Evolutionary conservation across 2,888 invertebrate species (phyloP).

Genomic region (Coleophora deauratella): DNA sequence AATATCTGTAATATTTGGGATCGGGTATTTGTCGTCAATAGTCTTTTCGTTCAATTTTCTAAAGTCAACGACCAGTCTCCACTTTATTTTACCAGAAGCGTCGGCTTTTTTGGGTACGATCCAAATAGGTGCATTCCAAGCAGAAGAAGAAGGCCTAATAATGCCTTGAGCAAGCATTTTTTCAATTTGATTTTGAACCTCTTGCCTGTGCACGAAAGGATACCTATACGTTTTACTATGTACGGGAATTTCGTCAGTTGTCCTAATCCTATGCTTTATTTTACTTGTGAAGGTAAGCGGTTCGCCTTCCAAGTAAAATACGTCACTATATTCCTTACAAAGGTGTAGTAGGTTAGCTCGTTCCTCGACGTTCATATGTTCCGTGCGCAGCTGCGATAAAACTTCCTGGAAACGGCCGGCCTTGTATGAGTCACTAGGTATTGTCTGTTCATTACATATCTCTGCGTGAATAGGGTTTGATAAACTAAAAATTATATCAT

Average conservation of each 20-base stretch:
- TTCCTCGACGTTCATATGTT: conserved; percentile 14
- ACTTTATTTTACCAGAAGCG: too few species aligned
- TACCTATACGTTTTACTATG: conserved; percentile 15
- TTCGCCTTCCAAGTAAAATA: conserved; percentile 14
- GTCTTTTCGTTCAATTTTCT: too few species aligned
- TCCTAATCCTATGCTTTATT: conserved; percentile 12
- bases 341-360: conserved; percentile 7
- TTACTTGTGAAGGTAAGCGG: conserved; percentile 10
- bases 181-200: conserved; percentile 16
- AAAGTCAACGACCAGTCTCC: too few species aligned
- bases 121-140: too few species aligned
- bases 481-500: conserved; percentile 14
- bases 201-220: conserved; percentile 14
- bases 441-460: conserved; percentile 4
- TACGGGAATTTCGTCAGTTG: conserved; percentile 14
- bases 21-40: conserved; percentile 27
- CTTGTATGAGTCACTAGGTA: neutral
- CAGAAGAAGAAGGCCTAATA: conserved; percentile 23
- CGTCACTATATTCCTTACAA: conserved; percentile 10
- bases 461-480: conserved; percentile 8
- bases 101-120: too few species aligned
- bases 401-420: conserved; percentile 5
- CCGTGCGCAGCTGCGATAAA: conserved; percentile 11
- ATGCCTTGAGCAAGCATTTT: conserved; percentile 23
- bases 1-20: too few species aligned